A percentile compares a stretch with the other conserved stretches of the same genome.
Conservation (phyloP, 2,113 vertebrate species). For the Myrmecobius fasciatus region DNA sequence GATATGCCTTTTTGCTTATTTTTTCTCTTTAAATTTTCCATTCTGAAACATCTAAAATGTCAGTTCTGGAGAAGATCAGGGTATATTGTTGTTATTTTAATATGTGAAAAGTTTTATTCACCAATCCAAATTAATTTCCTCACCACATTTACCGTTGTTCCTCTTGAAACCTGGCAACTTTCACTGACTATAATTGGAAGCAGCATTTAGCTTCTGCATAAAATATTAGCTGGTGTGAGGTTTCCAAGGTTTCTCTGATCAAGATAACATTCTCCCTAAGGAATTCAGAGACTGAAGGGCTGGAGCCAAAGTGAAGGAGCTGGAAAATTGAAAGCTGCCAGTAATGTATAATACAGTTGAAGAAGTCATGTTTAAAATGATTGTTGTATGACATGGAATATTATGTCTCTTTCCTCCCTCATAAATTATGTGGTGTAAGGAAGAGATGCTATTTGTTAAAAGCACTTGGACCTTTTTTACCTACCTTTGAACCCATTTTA, state of each 20-base stretch:
- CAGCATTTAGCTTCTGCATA: conserved; percentile 38
- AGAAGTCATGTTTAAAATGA: conserved; percentile 47
- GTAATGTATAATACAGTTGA: conserved; percentile 25
- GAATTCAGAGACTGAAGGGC: conserved; percentile 49
- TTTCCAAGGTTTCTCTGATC: conserved; percentile 58
- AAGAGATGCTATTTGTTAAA: conserved; percentile 56
- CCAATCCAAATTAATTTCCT: conserved; percentile 55
- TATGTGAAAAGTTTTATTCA: conserved; percentile 23
- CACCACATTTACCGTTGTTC: conserved; percentile 28
- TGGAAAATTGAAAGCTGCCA: conserved; percentile 39
- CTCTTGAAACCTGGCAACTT: conserved; percentile 31
- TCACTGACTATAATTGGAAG: conserved; percentile 47
- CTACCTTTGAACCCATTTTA: conserved; percentile 30
- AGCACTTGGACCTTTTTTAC: conserved; percentile 58
- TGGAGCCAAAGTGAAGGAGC: conserved; percentile 60
- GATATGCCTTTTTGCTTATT: conserved; percentile 2
- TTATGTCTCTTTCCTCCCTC: conserved; percentile 53
- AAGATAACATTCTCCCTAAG: conserved; percentile 49
- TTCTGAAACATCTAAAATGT: conserved; percentile 21
- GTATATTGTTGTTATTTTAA: background rate
- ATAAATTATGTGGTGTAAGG: conserved; percentile 31
- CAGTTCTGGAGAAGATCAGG: background rate
- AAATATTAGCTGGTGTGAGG: conserved; percentile 62
- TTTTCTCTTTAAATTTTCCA: conserved; percentile 35
- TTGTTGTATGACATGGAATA: conserved; percentile 44